Evolutionary conservation across 2,888 invertebrate species (phyloP).

Genomic region (Hypena proboscidalis): DNA sequence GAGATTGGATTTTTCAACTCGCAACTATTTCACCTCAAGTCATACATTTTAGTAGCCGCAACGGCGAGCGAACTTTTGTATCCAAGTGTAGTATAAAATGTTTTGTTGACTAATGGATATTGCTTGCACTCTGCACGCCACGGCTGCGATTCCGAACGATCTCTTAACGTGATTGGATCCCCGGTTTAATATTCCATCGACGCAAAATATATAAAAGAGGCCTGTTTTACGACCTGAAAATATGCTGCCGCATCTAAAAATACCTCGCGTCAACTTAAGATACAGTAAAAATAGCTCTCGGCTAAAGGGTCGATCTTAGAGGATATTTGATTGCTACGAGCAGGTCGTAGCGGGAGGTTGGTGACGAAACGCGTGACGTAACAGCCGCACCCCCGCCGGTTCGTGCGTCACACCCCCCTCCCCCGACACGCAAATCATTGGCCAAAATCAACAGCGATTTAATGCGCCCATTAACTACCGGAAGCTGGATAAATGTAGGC

Average conservation of each 20-base stretch:
- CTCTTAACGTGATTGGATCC: slow-evolving; percentile 61
- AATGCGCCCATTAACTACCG: slow-evolving; percentile 43
- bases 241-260: slow-evolving; percentile 19
- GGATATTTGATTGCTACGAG: slow-evolving; percentile 43
- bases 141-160: slow-evolving; percentile 42
- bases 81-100: slow-evolving; percentile 28
- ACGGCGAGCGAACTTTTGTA: slow-evolving; percentile 20
- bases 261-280: slow-evolving; percentile 23
- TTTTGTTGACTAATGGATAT: slow-evolving; percentile 59
- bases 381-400: slow-evolving; percentile 64
- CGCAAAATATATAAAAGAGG: slow-evolving; percentile 26
- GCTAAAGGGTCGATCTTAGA: slow-evolving; percentile 30
- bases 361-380: slow-evolving; percentile 75
- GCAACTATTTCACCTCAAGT: slow-evolving; percentile 26
- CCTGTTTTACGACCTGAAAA: slow-evolving; percentile 26
- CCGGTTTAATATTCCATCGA: slow-evolving; percentile 35
- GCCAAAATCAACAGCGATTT: slow-evolving; percentile 70
- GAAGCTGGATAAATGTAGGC: slow-evolving; percentile 44
- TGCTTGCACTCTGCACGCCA: slow-evolving; percentile 51
- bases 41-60: slow-evolving; percentile 24
- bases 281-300: slow-evolving; percentile 34
- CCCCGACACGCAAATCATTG: slow-evolving; percentile 64
- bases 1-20: slow-evolving; percentile 27
- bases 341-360: slow-evolving; percentile 50
- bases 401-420: slow-evolving; percentile 57